phyloP scores from a whole-genome alignment of 2,888 invertebrate genomes.

The Plebejus anna region DNA sequence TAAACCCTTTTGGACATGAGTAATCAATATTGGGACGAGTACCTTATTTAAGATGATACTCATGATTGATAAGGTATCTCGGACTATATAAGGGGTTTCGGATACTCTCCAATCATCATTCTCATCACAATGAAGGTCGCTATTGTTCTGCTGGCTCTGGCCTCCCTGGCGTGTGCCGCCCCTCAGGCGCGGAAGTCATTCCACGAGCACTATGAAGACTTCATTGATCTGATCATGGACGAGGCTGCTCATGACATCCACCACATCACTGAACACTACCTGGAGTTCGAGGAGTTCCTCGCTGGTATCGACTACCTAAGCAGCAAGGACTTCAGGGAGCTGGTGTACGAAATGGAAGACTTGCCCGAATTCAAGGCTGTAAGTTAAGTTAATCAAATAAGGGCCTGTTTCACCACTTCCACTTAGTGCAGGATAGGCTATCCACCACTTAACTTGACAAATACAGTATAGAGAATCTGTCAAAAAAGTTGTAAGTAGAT shows the following conservation, averaged over 20 bases:
- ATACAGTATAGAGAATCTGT: no score
- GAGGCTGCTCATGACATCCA: constrained; percentile 36
- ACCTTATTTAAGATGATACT: neutral
- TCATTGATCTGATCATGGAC: constrained; percentile 37
- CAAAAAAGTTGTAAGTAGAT: no score
- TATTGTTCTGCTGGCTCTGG: constrained; percentile 34
- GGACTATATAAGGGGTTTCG: neutral
- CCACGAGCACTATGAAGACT: constrained; percentile 43
- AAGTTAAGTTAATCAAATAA: constrained; percentile 31
- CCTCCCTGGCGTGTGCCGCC: constrained; percentile 35
- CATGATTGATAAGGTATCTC: constrained; percentile 19
- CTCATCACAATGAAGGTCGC: constrained; percentile 35
- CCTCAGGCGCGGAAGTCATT: constrained; percentile 40
- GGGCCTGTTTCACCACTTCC: no score
- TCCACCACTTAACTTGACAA: no score
- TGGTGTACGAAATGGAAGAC: constrained; percentile 42
- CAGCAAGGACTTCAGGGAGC: constrained; percentile 38
- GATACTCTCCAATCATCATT: neutral
- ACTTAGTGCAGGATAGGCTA: no score
- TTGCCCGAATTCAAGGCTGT: constrained; percentile 43
- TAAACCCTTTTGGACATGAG: neutral
- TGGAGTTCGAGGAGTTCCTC: constrained; percentile 40
- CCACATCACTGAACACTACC: constrained; percentile 36
- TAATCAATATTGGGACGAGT: neutral
- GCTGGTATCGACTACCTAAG: constrained; percentile 37